A percentile compares a stretch with the other conserved stretches of the same genome.
These are phyloP conservation scores for Odontesthes bonariensis DNA, from an alignment of 2,113 vertebrate species.

Conservation along the genomic window DNA sequence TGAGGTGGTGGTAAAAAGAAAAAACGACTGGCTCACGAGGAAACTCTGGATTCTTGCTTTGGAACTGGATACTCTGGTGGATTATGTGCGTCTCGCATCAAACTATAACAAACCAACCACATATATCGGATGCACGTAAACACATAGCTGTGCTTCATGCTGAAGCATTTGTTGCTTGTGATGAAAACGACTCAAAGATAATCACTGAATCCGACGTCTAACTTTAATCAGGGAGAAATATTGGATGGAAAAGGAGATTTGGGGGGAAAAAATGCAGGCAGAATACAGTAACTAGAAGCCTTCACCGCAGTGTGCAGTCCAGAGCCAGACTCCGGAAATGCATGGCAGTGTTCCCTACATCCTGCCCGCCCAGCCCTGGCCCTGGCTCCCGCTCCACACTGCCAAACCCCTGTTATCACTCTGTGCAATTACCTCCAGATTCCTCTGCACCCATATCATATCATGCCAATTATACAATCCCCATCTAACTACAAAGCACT, in stretches of 20 bases:
- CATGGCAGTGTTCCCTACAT: constrained; percentile 82
- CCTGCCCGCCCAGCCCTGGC: constrained; percentile 76
- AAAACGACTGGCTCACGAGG: constrained; percentile 43
- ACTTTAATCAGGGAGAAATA: constrained; percentile 42
- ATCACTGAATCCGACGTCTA: constrained; percentile 30
- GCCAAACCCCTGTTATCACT: constrained; percentile 80
- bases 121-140: constrained; percentile 28
- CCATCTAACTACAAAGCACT: constrained; percentile 42
- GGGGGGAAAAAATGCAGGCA: constrained; percentile 28
- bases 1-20: constrained; percentile 58
- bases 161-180: constrained; percentile 31
- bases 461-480: constrained; percentile 64
- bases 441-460: constrained; percentile 60
- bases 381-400: constrained; percentile 60
- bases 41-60: constrained; percentile 72
- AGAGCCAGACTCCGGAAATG: constrained; percentile 78
- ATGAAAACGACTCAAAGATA: constrained; percentile 28
- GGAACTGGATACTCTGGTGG: constrained; percentile 63
- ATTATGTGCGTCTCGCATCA: constrained; percentile 58
- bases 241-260: constrained; percentile 26
- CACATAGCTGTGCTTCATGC: constrained; percentile 17
- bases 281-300: constrained; percentile 61
- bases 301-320: constrained; percentile 58
- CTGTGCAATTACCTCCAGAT: constrained; percentile 78
- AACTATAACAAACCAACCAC: constrained; percentile 45